Conservation (phyloP, 2,113 vertebrate species). For the Mola mola region DNA sequence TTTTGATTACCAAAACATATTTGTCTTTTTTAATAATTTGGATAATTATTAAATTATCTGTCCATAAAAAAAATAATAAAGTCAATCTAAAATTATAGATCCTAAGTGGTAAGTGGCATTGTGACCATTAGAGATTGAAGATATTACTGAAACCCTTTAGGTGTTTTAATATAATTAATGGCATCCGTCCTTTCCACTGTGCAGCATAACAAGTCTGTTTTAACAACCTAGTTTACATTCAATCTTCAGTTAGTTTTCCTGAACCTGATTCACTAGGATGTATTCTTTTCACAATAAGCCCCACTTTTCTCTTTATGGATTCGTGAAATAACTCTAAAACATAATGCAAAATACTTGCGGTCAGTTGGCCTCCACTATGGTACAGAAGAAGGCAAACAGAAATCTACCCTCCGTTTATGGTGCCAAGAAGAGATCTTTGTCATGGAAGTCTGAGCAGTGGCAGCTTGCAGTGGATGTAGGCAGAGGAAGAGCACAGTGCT, state of each 20-base stretch:
- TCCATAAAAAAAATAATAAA: not conserved
- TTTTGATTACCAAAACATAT: no score
- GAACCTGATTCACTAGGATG: slow-evolving; percentile 1
- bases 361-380: slow-evolving; percentile 6
- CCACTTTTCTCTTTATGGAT: not conserved
- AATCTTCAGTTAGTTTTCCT: not conserved
- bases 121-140: no score
- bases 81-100: no score
- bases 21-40: no score
- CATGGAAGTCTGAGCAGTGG: slow-evolving; percentile 58
- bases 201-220: no score
- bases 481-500: slow-evolving; percentile 63
- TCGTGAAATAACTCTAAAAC: not conserved
- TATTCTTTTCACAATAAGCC: slow-evolving; percentile 5
- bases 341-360: slow-evolving; percentile 35
- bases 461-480: slow-evolving; percentile 58
- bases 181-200: no score
- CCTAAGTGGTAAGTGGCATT: no score
- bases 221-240: no score
- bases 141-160: no score
- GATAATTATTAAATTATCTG: not conserved
- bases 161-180: no score
- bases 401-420: slow-evolving; percentile 29
- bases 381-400: slow-evolving; percentile 16
- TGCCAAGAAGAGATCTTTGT: slow-evolving; percentile 80